These are phyloP conservation scores for Acrobasis consociella DNA, from an alignment of 2,888 invertebrate species.

Conservation along the genomic window DNA sequence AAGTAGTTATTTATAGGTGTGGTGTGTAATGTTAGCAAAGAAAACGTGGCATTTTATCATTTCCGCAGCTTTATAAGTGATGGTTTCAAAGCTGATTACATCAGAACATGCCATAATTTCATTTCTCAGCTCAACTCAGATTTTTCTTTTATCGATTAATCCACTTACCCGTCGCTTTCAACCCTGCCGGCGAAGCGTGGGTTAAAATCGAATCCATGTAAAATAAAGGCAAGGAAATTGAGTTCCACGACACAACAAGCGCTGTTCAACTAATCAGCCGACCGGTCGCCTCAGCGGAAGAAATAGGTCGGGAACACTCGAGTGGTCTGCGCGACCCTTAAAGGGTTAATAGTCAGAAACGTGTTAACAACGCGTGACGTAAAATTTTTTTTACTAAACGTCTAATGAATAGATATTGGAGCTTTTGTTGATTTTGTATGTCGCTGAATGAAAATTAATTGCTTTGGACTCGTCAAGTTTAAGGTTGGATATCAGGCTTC, in stretches of 20 bases:
- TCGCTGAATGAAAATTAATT: slow-evolving; percentile 14
- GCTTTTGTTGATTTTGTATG: neutral
- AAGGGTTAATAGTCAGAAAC: slow-evolving; percentile 20
- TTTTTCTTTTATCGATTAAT: slow-evolving; percentile 7
- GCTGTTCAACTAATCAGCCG: slow-evolving; percentile 29
- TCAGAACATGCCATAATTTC: neutral
- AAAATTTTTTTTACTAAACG: slow-evolving; percentile 8
- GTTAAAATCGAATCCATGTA: slow-evolving; percentile 20
- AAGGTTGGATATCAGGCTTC: neutral
- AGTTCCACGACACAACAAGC: slow-evolving; percentile 13
- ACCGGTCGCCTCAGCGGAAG: slow-evolving; percentile 28
- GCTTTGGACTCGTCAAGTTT: neutral
- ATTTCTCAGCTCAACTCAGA: neutral
- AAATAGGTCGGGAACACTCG: slow-evolving; percentile 25
- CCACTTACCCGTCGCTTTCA: slow-evolving; percentile 1
- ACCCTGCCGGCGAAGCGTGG: neutral
- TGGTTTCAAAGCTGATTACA: too few relatives aligned
- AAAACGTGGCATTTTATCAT: too few relatives aligned
- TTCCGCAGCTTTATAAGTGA: too few relatives aligned
- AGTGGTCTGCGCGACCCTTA: neutral
- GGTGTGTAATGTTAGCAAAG: too few relatives aligned
- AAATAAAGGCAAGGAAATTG: slow-evolving; percentile 20
- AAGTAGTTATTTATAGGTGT: too few relatives aligned
- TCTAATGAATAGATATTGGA: slow-evolving; percentile 3
- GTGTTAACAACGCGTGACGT: slow-evolving; percentile 12